phyloP scores from a whole-genome alignment of 2,797 vertebrate genomes.

The Lepilemur septentrionalis region DNA sequence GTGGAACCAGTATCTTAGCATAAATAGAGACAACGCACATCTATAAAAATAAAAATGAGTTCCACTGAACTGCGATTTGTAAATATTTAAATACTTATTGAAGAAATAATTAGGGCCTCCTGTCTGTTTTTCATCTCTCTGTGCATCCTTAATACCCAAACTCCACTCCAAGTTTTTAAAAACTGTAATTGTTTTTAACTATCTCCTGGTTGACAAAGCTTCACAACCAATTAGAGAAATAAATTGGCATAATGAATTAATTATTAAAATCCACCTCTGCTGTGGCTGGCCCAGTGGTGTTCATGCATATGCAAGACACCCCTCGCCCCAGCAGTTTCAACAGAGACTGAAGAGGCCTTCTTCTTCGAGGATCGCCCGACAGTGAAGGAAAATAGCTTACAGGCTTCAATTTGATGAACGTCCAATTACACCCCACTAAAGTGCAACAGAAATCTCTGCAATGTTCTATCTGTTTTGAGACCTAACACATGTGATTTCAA shows the following conservation, averaged over 20 bases:
- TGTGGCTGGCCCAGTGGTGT: slow-evolving; percentile 48
- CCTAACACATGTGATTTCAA: neutral
- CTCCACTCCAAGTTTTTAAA: slow-evolving; percentile 35
- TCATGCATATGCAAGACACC: slow-evolving; percentile 63
- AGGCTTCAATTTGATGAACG: neutral
- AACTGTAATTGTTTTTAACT: slow-evolving; percentile 54
- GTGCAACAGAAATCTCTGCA: neutral
- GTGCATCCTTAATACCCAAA: slow-evolving; percentile 41
- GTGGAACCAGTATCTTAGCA: neutral
- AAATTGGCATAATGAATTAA: slow-evolving; percentile 79
- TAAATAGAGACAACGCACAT: neutral
- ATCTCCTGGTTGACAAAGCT: slow-evolving; percentile 53
- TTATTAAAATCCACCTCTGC: slow-evolving; percentile 78
- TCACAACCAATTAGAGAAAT: slow-evolving; percentile 77
- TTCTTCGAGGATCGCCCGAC: neutral
- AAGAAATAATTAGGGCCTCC: slow-evolving; percentile 63
- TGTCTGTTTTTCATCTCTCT: slow-evolving; percentile 60
- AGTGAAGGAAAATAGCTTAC: neutral
- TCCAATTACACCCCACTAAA: neutral
- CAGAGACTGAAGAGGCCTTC: neutral
- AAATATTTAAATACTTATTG: slow-evolving; percentile 76
- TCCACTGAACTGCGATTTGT: slow-evolving; percentile 27
- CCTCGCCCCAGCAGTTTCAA: slow-evolving; percentile 38
- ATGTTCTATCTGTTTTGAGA: neutral
- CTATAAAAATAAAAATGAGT: neutral